Percentiles rank a stretch among this genome's conserved stretches.
Evolutionary conservation across 2,888 invertebrate genomes (phyloP).

Genomic region (Oasisia sp.): DNA sequence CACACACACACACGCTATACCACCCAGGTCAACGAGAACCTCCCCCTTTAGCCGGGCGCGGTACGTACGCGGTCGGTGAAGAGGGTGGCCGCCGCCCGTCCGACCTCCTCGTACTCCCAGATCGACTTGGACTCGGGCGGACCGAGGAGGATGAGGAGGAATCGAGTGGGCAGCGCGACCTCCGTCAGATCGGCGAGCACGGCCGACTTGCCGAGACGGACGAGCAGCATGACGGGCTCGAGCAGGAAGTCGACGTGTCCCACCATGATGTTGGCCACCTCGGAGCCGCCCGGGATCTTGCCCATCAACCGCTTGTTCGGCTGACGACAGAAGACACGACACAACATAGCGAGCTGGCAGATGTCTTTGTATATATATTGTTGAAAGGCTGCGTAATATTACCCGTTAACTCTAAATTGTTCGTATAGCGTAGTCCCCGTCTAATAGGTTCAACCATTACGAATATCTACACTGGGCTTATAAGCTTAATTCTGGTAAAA

Average conservation of each 20-base stretch:
- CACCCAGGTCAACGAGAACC: too few relatives aligned
- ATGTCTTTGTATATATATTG: too few relatives aligned
- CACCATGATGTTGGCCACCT: constrained; percentile 96
- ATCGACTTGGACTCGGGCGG: constrained; percentile 70
- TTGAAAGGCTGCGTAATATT: too few relatives aligned
- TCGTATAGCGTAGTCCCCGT: too few relatives aligned
- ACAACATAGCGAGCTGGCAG: too few relatives aligned
- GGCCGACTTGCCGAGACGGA: constrained; percentile 35
- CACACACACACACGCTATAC: too few relatives aligned
- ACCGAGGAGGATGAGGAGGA: constrained; percentile 81
- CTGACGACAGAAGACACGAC: constrained; percentile 32
- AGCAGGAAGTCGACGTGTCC: constrained; percentile 75
- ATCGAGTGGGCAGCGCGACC: constrained; percentile 24
- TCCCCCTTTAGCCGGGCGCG: too few relatives aligned
- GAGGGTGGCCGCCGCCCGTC: constrained; percentile 93
- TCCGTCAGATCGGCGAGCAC: constrained; percentile 43
- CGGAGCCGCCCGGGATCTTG: constrained; percentile 95
- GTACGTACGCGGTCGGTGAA: constrained; percentile 87
- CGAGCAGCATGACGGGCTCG: constrained; percentile 40
- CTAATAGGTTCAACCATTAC: too few relatives aligned
- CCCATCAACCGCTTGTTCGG: constrained; percentile 65
- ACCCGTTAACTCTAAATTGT: too few relatives aligned
- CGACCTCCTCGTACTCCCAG: constrained; percentile 91
- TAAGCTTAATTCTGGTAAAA: too few relatives aligned
- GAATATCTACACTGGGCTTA: too few relatives aligned